These are phyloP conservation scores for Sceloporus undulatus DNA, from an alignment of 2,113 vertebrate species.

Conservation along the genomic window DNA sequence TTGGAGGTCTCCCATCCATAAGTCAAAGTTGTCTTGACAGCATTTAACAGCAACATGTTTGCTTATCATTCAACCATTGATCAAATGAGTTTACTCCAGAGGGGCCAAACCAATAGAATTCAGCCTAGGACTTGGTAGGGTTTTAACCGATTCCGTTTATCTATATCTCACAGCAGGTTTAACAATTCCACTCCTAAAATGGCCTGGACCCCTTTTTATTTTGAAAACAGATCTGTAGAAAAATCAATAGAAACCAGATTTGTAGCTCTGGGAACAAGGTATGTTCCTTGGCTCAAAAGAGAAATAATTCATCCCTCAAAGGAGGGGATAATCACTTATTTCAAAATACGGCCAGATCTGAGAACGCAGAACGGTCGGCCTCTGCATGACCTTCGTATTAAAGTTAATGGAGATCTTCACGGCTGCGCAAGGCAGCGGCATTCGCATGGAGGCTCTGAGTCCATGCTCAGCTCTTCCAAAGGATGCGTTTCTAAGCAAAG, in stretches of 20 bases:
- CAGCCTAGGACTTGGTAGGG: too few relatives aligned
- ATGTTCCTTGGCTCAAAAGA: not conserved
- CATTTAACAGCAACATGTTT: too few relatives aligned
- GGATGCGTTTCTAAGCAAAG: fast-evolving
- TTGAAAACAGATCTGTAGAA: not conserved
- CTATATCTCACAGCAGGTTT: too few relatives aligned
- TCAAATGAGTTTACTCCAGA: too few relatives aligned
- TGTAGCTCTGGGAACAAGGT: too few relatives aligned
- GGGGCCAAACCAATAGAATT: too few relatives aligned
- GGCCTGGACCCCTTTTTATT: not conserved
- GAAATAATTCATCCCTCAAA: not conserved
- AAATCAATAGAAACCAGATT: not conserved
- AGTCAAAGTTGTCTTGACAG: too few relatives aligned
- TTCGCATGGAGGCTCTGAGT: fast-evolving
- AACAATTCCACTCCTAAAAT: not conserved
- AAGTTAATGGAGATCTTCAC: not conserved
- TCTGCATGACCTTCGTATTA: not conserved
- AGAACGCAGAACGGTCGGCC: not conserved
- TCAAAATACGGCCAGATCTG: not conserved
- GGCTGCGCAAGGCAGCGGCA: not conserved
- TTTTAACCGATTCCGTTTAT: too few relatives aligned
- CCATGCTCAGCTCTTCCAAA: too few relatives aligned
- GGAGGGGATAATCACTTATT: not conserved
- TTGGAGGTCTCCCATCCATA: too few relatives aligned
- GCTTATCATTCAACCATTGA: too few relatives aligned